phyloP scores from a whole-genome alignment of 1,140 invertebrate species.

The Zaprionus nigranus region DNA sequence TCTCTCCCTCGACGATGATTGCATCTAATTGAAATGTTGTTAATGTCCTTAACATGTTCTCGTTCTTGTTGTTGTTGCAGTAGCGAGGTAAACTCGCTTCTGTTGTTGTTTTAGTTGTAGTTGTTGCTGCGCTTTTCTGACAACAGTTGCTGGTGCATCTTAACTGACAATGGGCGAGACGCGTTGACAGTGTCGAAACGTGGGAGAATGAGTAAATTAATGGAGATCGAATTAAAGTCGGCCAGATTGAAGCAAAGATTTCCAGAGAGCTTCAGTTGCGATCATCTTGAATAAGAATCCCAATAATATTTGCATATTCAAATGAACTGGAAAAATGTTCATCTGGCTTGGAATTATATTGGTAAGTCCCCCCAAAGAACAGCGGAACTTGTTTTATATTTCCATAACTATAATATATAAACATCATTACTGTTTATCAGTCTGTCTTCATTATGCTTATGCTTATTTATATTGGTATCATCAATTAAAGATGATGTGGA shows the following conservation, averaged over 20 bases:
- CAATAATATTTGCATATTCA: background rate
- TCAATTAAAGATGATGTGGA: background rate
- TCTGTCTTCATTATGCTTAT: background rate
- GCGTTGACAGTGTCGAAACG: slow-evolving; percentile 17
- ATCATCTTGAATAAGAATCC: background rate
- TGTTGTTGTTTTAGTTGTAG: slow-evolving; percentile 12
- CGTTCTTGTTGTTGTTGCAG: slow-evolving; percentile 11
- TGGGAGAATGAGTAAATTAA: slow-evolving; percentile 43
- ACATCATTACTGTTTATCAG: background rate
- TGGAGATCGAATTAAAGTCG: slow-evolving; percentile 4
- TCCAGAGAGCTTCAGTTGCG: background rate
- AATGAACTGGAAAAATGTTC: background rate
- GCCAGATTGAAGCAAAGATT: slow-evolving; percentile 8
- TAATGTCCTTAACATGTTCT: slow-evolving; percentile 74
- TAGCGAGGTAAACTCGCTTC: slow-evolving; percentile 41
- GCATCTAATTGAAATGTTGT: slow-evolving; percentile 79
- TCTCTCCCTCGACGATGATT: slow-evolving; percentile 53
- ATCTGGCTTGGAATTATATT: background rate
- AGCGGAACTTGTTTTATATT: background rate
- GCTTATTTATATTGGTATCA: background rate
- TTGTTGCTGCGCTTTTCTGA: slow-evolving; percentile 55
- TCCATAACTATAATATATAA: background rate
- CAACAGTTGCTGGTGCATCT: background rate
- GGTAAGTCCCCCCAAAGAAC: background rate
- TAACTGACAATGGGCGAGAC: slow-evolving; percentile 6